A percentile compares a stretch with the other conserved stretches of the same genome.
Conservation (phyloP, 2,888 invertebrate genomes). For the Oxycera nigricornis region DNA sequence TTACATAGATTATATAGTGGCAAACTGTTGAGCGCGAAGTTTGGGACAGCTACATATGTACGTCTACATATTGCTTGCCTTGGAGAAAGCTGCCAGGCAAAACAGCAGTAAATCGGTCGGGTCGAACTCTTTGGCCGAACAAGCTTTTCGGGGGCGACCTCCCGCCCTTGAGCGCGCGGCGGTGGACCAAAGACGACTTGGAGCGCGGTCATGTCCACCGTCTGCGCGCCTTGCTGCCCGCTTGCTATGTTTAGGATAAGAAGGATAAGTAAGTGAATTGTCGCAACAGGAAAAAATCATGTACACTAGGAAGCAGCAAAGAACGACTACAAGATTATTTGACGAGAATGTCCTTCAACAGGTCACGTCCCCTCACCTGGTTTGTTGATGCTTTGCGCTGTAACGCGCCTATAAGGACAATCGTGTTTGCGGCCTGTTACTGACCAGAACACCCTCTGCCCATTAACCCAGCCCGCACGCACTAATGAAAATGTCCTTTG, state of each 20-base stretch:
- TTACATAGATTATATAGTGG: slow-evolving; percentile 10
- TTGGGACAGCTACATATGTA: background rate
- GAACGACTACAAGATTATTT: background rate
- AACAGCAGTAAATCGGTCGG: slow-evolving; percentile 7
- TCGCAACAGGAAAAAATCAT: background rate
- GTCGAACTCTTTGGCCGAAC: background rate
- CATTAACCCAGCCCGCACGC: no score
- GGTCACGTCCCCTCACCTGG: background rate
- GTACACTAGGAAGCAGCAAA: background rate
- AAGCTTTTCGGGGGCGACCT: background rate
- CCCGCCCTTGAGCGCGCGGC: background rate
- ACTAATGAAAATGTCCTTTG: no score
- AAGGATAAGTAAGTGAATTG: background rate
- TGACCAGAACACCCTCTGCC: no score
- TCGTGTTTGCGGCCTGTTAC: no score
- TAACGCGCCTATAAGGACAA: no score
- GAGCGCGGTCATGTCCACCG: background rate
- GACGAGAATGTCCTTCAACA: background rate
- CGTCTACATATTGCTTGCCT: background rate
- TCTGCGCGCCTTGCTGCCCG: background rate
- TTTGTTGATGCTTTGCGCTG: background rate
- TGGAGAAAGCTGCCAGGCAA: slow-evolving; percentile 1
- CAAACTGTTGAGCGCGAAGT: slow-evolving; percentile 17
- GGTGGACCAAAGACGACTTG: background rate
- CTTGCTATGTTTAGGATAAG: background rate